Evolutionary conservation across 2,113 vertebrate genomes (phyloP), one percentile per base, ranked within the genome.

Genomic region (Neomonachus schauinslandi): DNA sequence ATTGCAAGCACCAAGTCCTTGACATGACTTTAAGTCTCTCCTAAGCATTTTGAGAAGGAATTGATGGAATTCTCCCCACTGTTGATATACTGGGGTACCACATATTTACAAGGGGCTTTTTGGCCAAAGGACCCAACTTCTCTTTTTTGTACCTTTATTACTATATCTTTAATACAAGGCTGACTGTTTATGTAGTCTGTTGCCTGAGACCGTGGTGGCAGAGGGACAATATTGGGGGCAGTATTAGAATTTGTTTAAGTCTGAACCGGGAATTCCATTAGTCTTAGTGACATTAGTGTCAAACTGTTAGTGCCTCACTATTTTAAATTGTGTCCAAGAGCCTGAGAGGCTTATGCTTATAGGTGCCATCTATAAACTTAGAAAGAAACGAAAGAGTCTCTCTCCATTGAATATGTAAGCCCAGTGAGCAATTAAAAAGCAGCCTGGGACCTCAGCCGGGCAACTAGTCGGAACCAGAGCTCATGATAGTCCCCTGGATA

Each of bases 191-290:
- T 93, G 46, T 57, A 94, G 89, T 72, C 22, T 91, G 33, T 93
- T 93, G 85, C 89, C 63, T 49, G 79, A 94, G 96, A 90, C 87
- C 65, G 1, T 81, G 42, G 86, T 96, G 94, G 76, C 80, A 80
- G 36, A 63, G 77, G 92, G 88, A 96, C 92, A 97, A 24, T 85
- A 90, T 82, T 87, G 92, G 86, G 97, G 89, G 94, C 93, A 95
- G 65, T 95, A 95, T 97, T 97, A 97, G 95, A 97, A 92, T 97
- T 88, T 97, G 97, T 98, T 98, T 97, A 97, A 94, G 97, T 97
- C 97, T 97, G 81, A 97, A 84, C 95, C 94, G 57, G 95, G 94
- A 96, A 96, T 97, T 98, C 92, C 96, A 98, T 98, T 96, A 94
- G 97, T 98, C 97, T 98, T 95, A 86, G 88, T 98, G 97, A 98